A percentile compares a stretch with the other conserved stretches of the same genome.
phyloP scores from a whole-genome alignment of 2,888 invertebrate species.

The Philereme vetulata region DNA sequence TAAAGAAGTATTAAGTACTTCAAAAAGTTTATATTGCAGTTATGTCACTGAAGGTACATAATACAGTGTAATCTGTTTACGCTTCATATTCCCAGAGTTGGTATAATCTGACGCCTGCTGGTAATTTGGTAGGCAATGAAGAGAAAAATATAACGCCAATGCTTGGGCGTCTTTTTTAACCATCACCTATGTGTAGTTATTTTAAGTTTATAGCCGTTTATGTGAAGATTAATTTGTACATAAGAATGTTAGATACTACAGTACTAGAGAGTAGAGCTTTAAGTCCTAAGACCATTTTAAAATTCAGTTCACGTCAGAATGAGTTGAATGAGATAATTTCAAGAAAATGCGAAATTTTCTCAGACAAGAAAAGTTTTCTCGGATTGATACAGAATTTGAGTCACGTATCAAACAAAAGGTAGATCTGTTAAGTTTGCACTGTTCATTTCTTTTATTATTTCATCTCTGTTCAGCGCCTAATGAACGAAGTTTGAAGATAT shows the following conservation, averaged over 20 bases:
- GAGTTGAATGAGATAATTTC: too few relatives aligned
- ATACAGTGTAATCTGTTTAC: slow-evolving; percentile 7
- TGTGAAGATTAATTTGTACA: too few relatives aligned
- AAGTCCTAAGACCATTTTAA: too few relatives aligned
- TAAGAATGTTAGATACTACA: too few relatives aligned
- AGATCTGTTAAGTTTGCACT: slow-evolving; percentile 28
- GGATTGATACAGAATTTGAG: slow-evolving; percentile 20
- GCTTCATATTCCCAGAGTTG: slow-evolving; percentile 20
- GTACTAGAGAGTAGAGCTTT: too few relatives aligned
- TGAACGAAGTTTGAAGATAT: slow-evolving; percentile 34
- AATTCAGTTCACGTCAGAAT: too few relatives aligned
- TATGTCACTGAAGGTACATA: too few relatives aligned
- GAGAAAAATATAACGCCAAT: not conserved
- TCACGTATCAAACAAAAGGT: slow-evolving; percentile 30
- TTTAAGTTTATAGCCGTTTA: too few relatives aligned
- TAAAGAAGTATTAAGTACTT: too few relatives aligned
- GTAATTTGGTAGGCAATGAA: slow-evolving; percentile 14
- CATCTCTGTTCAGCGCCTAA: slow-evolving; percentile 22
- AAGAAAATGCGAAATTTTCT: slow-evolving; percentile 5
- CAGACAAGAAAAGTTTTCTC: slow-evolving; percentile 7
- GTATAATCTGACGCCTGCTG: slow-evolving; percentile 14
- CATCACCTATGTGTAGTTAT: too few relatives aligned
- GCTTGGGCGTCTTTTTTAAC: too few relatives aligned
- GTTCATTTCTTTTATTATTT: slow-evolving; percentile 28
- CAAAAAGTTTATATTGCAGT: too few relatives aligned